Percentiles rank a stretch among this genome's conserved stretches.
Evolutionary conservation across 2,888 invertebrate species (phyloP).

Genomic region (Balanococcus diminutus): DNA sequence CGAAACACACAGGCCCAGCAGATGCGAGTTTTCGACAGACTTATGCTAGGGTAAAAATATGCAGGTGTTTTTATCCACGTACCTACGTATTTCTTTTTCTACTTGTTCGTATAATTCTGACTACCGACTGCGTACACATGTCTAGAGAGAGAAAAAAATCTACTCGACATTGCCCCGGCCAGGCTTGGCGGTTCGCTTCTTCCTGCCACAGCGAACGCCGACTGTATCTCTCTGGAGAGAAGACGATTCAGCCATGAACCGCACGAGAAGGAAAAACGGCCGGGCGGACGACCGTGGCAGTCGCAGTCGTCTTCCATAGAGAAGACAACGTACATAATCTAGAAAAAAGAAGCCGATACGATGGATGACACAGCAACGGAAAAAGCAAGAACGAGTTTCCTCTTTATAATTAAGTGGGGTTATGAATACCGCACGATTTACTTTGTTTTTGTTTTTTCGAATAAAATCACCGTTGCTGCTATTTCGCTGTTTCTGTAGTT

Average conservation of each 20-base stretch:
- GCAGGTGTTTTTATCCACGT: background rate
- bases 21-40: background rate
- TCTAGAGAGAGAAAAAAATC: background rate
- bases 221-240: background rate
- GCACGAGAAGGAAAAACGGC: background rate
- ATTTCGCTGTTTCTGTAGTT: too few species aligned
- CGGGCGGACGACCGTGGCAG: background rate
- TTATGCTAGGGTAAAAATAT: background rate
- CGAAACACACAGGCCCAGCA: background rate
- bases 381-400: slow-evolving; percentile 29
- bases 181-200: too few species aligned
- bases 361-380: slow-evolving; percentile 12
- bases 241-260: background rate
- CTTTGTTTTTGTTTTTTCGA: background rate
- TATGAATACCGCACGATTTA: background rate
- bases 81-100: background rate
- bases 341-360: background rate
- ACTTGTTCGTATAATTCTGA: background rate
- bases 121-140: background rate
- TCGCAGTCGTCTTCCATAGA: too few species aligned
- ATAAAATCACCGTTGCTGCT: too few species aligned
- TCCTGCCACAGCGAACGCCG: background rate
- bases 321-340: background rate
- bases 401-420: background rate
- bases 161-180: background rate